Evolutionary conservation across 2,888 invertebrate species (phyloP).

Genomic region (Philereme vetulata): DNA sequence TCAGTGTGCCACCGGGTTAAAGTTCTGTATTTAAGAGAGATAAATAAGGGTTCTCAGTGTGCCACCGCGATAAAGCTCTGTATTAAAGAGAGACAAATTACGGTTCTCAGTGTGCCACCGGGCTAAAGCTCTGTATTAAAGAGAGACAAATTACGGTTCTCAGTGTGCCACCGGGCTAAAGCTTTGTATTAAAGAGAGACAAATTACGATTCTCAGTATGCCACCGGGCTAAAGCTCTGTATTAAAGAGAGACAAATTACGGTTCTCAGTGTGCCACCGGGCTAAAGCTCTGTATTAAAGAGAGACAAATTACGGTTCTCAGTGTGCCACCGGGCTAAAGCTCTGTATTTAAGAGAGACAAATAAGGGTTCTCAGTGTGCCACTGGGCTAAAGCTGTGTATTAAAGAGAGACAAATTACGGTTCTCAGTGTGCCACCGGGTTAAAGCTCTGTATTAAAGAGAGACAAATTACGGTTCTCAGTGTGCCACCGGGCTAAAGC

Average conservation of each 20-base stretch:
- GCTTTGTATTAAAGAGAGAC: too few relatives aligned
- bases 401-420: too few relatives aligned
- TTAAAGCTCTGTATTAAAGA: constrained; percentile 1
- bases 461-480: too few relatives aligned
- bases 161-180: constrained; percentile 15
- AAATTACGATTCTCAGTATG: constrained; percentile 9
- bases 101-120: constrained; percentile 9
- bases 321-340: constrained; percentile 14
- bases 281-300: constrained; percentile 3
- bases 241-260: too few relatives aligned
- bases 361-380: constrained; percentile 11
- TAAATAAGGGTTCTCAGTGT: constrained; percentile 11
- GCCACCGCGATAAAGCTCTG: constrained; percentile 6
- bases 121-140: constrained; percentile 2
- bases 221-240: constrained; percentile 5
- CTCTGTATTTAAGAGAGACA: too few relatives aligned
- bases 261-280: constrained; percentile 8
- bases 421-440: constrained; percentile 9
- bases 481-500: constrained; percentile 13
- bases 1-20: constrained; percentile 15
- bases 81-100: too few relatives aligned
- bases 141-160: too few relatives aligned
- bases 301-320: too few relatives aligned
- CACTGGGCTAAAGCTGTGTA: constrained; percentile 3
- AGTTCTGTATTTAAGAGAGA: too few relatives aligned